phyloP scores from a whole-genome alignment of 2,113 vertebrate species.

The Platycercus adscitus region DNA sequence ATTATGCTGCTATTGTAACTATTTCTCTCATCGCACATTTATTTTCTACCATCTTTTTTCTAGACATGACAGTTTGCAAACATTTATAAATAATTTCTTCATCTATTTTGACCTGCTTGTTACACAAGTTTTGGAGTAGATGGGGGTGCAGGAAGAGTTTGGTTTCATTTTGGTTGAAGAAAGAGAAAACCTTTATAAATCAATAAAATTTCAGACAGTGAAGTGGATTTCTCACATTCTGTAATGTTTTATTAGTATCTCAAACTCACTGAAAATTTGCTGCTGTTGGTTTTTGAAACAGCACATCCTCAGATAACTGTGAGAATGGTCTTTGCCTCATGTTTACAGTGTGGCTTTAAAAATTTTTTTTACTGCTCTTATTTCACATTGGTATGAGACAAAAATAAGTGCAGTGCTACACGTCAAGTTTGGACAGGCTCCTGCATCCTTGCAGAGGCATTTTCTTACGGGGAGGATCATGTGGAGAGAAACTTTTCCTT shows the following conservation, averaged over 20 bases:
- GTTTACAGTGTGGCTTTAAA: background rate
- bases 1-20: background rate
- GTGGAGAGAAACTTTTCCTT: background rate
- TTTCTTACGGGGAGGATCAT: background rate
- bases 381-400: background rate
- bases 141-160: background rate
- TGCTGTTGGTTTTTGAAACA: background rate
- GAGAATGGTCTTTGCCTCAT: background rate
- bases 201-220: background rate
- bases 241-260: background rate
- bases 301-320: background rate
- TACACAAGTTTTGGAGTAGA: background rate
- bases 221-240: background rate
- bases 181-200: background rate
- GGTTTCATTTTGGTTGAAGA: background rate
- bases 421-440: background rate
- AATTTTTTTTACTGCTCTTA: background rate
- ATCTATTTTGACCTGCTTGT: background rate
- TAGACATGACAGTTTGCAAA: background rate
- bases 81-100: background rate
- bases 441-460: background rate
- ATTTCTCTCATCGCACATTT: background rate
- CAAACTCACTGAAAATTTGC: background rate
- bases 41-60: background rate
- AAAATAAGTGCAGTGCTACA: background rate